Base-by-base conservation (phyloP, 2,888 invertebrate species). In the Drosophila buzzatii region DNA sequence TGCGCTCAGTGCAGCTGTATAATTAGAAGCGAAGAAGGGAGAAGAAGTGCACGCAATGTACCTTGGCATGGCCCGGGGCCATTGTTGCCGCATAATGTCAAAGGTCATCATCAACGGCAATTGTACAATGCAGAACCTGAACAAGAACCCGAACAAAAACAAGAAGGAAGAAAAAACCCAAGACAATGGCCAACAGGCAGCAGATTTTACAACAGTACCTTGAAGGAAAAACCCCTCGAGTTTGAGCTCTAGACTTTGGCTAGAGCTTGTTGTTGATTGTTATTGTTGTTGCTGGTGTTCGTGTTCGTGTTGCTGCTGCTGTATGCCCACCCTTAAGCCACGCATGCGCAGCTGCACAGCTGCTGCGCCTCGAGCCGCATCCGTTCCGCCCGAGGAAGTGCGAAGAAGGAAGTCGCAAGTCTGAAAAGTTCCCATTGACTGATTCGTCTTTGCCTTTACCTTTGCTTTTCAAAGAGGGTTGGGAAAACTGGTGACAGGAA, bases 311-410 rank as follows among this genome's bases (percentile, higher is more conserved):
- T 45, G 27, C 45, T 51, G 59, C 18, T 44, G 53, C 8, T 44
- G 56, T 47, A 39, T 53, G 63, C 45, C 78, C 86, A 86, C 84
- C 84, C 84, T 76, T 89, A 76, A 83, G 79, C 68, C 73, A 70
- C 89, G 68, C 86, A 76, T 66, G 86, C 85, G 84, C 88, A 84
- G 80, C 81, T 85, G 84, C 89, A 79, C 73, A 73, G 39, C 72
- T 69, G 55, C 55, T 39, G 64, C 39, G 55, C 60, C 60, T 41
- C 57, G 44, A 37, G 42, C 47, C 63, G 58, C 53, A 56, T 64
- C 61, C 82, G 89, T 73, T 88, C 47, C 77, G 89, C 76, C 72
- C 67, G 87, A 89, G 71, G 61, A 79, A 73, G 58, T 59, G 53
- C 67, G 53, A 62, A 78, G 68, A 61, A 74, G 73, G 71, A 85